Conservation (phyloP, 2,888 invertebrate species). For the Pilophorus perplexus region DNA sequence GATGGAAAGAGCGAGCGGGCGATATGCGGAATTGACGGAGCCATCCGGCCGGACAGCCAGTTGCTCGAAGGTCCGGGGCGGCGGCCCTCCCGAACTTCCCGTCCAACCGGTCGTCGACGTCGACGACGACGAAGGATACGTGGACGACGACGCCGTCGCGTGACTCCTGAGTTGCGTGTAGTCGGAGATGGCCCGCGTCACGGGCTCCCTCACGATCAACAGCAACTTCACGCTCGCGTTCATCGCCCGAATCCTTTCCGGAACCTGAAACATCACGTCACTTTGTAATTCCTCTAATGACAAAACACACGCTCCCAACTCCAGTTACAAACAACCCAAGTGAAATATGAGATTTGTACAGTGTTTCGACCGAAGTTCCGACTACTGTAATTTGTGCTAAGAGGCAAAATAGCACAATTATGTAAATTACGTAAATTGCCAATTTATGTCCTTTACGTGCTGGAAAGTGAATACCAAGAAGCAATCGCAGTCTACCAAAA, state of each 20-base stretch:
- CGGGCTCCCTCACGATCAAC: constrained; percentile 92
- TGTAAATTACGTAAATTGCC: no score
- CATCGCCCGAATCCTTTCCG: constrained; percentile 90
- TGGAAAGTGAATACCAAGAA: no score
- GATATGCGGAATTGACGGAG: constrained; percentile 77
- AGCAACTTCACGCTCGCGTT: constrained; percentile 88
- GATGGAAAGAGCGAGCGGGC: constrained; percentile 82
- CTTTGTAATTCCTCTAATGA: no score
- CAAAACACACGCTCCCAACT: no score
- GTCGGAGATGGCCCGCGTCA: constrained; percentile 93
- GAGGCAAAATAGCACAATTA: no score
- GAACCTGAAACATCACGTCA: no score
- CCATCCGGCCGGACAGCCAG: constrained; percentile 77
- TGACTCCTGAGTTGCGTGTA: constrained; percentile 89
- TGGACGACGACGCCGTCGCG: constrained; percentile 63
- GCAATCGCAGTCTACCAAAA: no score
- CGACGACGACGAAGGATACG: constrained; percentile 51
- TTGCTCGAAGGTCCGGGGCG: constrained; percentile 69
- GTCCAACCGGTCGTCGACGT: constrained; percentile 48
- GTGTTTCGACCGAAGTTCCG: no score
- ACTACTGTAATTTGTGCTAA: no score
- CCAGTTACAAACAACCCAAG: no score
- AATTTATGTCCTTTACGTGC: no score
- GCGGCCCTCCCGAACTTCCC: constrained; percentile 49
- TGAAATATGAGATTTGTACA: no score